Base-by-base conservation (phyloP, 2,888 invertebrate species). In the Anoplius nigerrimus region DNA sequence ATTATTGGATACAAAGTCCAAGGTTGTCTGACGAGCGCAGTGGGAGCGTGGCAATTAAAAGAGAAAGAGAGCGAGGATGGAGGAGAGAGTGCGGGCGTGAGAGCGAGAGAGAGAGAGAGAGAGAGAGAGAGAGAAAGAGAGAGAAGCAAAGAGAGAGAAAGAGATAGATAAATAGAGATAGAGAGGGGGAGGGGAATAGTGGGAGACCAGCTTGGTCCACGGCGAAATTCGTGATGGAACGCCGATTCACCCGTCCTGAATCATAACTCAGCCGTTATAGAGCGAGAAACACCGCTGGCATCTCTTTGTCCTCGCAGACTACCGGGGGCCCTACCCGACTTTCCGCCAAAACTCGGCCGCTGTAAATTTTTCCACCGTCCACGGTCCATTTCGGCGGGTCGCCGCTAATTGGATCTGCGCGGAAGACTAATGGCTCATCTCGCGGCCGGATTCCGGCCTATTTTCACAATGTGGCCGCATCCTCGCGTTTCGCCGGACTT, bases 251-350 rank as follows among this genome's bases (percentile, higher is more conserved):
- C 60, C 73, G 71, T 71, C 66, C 74, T 66, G 69, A 66, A 74
- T 75, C 71, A 69, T 74, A 75, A 71, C 66, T 74, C 75, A 62
- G 56, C 68, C 74, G 75, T 71, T 60, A 60, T 55, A 66, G 64
- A 43, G 66, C 43, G 74, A 62, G 70, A 67, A 64, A 67, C 73
- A 62, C 55, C 53, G 21, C 57, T 13, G 62, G 46, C 69, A 54
- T 57, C 70, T 69, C 62, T 54, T 27, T 66, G 22, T 45, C 57
- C 52, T 60, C 53, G 59, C 59, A 45, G n/a, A n/a, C n/a, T n/a
- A 34, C 11, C 34, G 11, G 11, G 34, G 11, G 24, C 24, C 34
- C 34, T 58, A 24, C 59, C 51, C 34, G 11, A 6, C 34, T 34
- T 34, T 34, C 34, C 34, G 34, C 34, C n/a, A n/a, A 65, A 61